Evolutionary conservation across 2,888 invertebrate species (phyloP), one percentile per base, ranked within the genome.

Genomic region (Dynastes tityus): DNA sequence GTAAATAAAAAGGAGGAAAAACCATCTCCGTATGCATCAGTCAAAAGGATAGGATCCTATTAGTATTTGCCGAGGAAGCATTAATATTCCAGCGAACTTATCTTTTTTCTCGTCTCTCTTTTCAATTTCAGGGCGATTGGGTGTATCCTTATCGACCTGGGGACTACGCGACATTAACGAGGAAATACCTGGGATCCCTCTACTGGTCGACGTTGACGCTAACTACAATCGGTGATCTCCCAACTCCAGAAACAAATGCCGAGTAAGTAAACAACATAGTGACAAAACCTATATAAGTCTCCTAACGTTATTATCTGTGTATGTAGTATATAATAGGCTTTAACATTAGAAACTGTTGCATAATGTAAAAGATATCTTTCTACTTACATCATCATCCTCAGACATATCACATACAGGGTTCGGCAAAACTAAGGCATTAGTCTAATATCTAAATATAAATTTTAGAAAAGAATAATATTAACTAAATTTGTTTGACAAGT

Each of bases 161-260:
- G 2, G 96, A 96, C 88, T 97, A 96, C 89, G 95, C 96, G 1
- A 95, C 96, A 0, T 91, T 98, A 78, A 96, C 97, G 6, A 91
- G 98, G 85, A 98, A 98, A 89, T 98, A 98, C 89, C 92, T 98
- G 76, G 97, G 97, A 63, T 98, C 97, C 3, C 91, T 98, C 67
- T 98, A 98, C 90, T 98, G 98, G 98, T 98, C 98, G 2, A 98
- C 98, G 0, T 91, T 98, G 81, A 98, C 98, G 0, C 91, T 98
- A 79, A 98, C 98, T 55, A 98, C 98, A 61, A 98, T 98, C 82
- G 98, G 98, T 29, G 98, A 98, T 88, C 92, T 98, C 82, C 98
- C 98, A 1, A 97, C 97, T 3, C 98, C 98, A 1, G 97, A 97
- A 88, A 97, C 97, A 81, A 97, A 98, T 90, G 96, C 96, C 88